Evolutionary conservation across 2,888 invertebrate species (phyloP).

Genomic region (Pollenia labialis): DNA sequence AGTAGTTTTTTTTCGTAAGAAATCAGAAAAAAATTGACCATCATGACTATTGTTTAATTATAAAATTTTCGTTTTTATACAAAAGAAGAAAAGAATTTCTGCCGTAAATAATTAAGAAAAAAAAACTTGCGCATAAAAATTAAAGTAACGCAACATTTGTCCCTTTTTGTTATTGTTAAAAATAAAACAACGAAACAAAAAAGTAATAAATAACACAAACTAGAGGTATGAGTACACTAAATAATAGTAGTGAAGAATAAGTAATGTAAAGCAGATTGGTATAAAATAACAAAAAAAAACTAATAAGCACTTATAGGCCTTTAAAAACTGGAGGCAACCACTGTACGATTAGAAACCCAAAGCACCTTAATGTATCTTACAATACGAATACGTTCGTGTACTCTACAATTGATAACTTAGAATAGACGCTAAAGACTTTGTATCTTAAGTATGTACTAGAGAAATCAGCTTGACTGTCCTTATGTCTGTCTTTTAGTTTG

Average conservation of each 20-base stretch:
- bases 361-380: background rate
- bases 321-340: slow-evolving; percentile 3
- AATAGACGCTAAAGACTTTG: background rate
- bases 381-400: background rate
- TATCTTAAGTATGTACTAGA: slow-evolving; percentile 7
- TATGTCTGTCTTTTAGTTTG: background rate
- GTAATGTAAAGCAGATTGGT: slow-evolving; percentile 14
- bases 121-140: slow-evolving; percentile 15
- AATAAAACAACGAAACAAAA: slow-evolving; percentile 29
- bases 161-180: slow-evolving; percentile 6
- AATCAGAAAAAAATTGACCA: no score
- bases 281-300: slow-evolving; percentile 9
- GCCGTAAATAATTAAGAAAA: slow-evolving; percentile 46
- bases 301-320: slow-evolving; percentile 35
- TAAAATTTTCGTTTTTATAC: background rate
- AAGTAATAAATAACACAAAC: slow-evolving; percentile 10
- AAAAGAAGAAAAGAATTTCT: slow-evolving; percentile 32
- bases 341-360: background rate
- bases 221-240: background rate
- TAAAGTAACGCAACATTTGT: slow-evolving; percentile 18
- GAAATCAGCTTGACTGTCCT: background rate
- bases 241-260: slow-evolving; percentile 37
- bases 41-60: no score
- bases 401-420: background rate
- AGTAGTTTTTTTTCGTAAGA: no score